Percentiles rank a stretch among this genome's conserved stretches.
These are phyloP conservation scores for Taenaris catops DNA, from an alignment of 2,888 invertebrate species.

Conservation along the genomic window DNA sequence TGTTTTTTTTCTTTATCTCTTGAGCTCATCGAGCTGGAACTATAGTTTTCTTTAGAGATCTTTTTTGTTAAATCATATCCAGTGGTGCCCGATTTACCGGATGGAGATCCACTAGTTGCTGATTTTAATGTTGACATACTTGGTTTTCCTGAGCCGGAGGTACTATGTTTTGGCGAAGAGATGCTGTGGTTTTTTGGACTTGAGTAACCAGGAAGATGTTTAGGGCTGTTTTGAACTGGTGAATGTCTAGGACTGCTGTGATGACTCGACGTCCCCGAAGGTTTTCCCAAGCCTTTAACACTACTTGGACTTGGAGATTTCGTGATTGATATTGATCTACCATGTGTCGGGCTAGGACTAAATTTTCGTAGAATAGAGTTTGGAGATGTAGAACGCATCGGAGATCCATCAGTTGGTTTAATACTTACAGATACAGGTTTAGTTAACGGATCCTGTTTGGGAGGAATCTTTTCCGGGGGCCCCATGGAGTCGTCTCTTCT, in stretches of 20 bases:
- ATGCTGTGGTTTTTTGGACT: slow-evolving; percentile 90
- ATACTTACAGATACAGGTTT: slow-evolving; percentile 88
- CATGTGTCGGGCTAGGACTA: slow-evolving; percentile 85
- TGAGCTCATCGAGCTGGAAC: slow-evolving; percentile 56
- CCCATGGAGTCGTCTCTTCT: slow-evolving; percentile 89
- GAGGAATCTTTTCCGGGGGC: slow-evolving; percentile 89
- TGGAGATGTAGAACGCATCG: slow-evolving; percentile 83
- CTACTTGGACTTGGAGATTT: slow-evolving; percentile 78
- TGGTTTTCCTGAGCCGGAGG: slow-evolving; percentile 89
- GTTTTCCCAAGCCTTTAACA: slow-evolving; percentile 61
- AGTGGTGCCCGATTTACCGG: slow-evolving; percentile 78
- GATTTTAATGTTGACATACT: slow-evolving; percentile 94
- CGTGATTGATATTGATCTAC: slow-evolving; percentile 82
- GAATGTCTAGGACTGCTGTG: slow-evolving; percentile 87
- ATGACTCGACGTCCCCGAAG: slow-evolving; percentile 73
- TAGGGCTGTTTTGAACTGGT: slow-evolving; percentile 87
- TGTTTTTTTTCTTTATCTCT: slow-evolving; percentile 80
- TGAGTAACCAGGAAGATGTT: slow-evolving; percentile 84
- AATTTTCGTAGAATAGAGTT: slow-evolving; percentile 84
- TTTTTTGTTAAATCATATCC: slow-evolving; percentile 79
- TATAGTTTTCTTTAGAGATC: slow-evolving; percentile 68
- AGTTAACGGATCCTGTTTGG: slow-evolving; percentile 84
- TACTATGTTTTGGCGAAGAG: slow-evolving; percentile 89
- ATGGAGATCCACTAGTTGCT: slow-evolving; percentile 84
- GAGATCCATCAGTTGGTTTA: slow-evolving; percentile 83